phyloP scores from a whole-genome alignment of 30 jellyfish, hydroid and myxozoan species.

The Aurelia aurita complex sp. Pacific region DNA sequence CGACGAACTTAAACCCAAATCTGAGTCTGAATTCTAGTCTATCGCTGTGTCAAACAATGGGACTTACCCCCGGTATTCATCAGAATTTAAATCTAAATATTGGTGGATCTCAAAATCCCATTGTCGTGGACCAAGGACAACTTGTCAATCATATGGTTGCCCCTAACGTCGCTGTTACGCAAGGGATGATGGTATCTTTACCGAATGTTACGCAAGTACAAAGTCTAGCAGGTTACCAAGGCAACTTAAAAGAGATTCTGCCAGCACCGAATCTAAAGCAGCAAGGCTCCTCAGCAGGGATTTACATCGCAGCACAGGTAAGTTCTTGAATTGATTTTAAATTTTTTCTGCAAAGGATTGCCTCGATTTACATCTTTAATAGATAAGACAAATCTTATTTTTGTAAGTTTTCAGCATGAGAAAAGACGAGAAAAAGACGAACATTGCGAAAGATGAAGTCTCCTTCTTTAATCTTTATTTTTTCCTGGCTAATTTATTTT shows the following conservation, averaged over 20 bases:
- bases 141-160: conserved; percentile 65
- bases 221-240: conserved; percentile 51
- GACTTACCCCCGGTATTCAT: conserved; percentile 29
- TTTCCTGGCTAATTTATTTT: too few relatives aligned
- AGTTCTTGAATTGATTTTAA: background rate
- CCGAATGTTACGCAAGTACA: conserved; percentile 78
- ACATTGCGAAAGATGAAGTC: too few relatives aligned
- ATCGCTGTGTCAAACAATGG: conserved; percentile 75
- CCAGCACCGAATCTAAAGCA: conserved; percentile 59
- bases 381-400: too few relatives aligned
- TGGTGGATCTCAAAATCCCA: conserved; percentile 24
- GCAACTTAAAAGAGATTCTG: conserved; percentile 53
- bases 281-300: conserved; percentile 29
- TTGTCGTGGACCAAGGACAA: conserved; percentile 53
- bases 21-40: conserved; percentile 70
- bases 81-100: conserved; percentile 19
- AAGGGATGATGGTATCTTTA: conserved; percentile 92
- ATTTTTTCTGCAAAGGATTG: background rate
- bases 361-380: too few relatives aligned
- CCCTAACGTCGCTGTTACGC: conserved; percentile 90
- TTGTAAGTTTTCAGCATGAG: too few relatives aligned
- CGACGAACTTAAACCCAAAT: conserved; percentile 33
- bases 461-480: too few relatives aligned
- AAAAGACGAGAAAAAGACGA: too few relatives aligned
- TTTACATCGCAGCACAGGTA: conserved; percentile 49